Base-by-base conservation (phyloP, 1,140 invertebrate genomes). In the Drosophila virilis region DNA sequence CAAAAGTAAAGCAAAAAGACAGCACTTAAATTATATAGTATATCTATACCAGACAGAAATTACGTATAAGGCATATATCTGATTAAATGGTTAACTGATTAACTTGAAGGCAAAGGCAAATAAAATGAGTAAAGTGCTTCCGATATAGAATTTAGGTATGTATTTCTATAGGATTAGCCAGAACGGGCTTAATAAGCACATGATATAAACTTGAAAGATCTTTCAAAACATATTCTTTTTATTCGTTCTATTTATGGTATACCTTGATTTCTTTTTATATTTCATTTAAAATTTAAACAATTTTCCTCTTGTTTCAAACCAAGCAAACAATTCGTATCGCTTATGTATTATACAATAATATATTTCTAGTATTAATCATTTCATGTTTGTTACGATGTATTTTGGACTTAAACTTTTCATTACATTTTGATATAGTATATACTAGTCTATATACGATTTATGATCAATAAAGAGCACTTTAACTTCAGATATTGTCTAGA, bases 51-150 rank as follows among this genome's bases (percentile, higher is more conserved):
- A 48, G 10, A 8, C 32, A 35, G 7, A 38, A 12, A 68, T 35
- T 28, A 57, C 32, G 57, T 33, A 58, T 51, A 38, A 76, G 58
- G 54, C 48, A 68, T n/a, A 76, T 50, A 74, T 70, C n/a, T 60
- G 38, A 40, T 28, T 5, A 28, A 28, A 28, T 2, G 46, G 12
- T 48, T 48, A 48, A 48, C 15, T 69, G 57, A 81, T 69, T 74
- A 79, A 69, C 61, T 45, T 62, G 52, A 79, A 65, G 73, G 84
- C 80, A 89, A 86, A 74, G 83, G 83, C 84, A 86, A 86, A 86
- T 83, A 86, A 88, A 86, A 71, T 58, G 84, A 86, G 74, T 77
- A 79, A 89, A 89, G 83, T 86, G 83, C 83, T 86, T 86, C 83
- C 83, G 83, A 88, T 54, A 58, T 86, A 86, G 84, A 62, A 74